A percentile compares a stretch with the other conserved stretches of the same genome.
phyloP scores from a whole-genome alignment of 2,888 invertebrate species.

The Acanthopleura granulata region DNA sequence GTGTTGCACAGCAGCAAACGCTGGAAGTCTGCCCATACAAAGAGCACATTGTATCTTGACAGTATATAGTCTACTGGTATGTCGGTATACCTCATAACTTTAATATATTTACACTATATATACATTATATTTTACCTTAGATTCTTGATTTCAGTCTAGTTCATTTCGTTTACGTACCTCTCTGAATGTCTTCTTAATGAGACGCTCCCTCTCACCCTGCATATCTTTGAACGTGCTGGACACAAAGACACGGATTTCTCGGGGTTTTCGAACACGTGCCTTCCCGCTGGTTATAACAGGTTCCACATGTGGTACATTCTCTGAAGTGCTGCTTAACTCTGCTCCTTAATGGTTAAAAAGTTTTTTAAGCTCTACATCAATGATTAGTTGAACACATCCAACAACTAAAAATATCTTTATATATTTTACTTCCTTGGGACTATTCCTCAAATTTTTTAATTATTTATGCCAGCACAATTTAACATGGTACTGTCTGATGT shows the following conservation, averaged over 20 bases:
- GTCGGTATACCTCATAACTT: too few species aligned
- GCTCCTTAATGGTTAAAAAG: too few species aligned
- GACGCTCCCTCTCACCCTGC: conserved; percentile 48
- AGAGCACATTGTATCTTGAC: too few species aligned
- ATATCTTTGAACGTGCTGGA: conserved; percentile 59
- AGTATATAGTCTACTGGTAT: too few species aligned
- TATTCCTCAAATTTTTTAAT: too few species aligned
- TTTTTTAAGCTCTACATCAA: not conserved
- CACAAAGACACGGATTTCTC: conserved; percentile 56
- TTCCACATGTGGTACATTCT: too few species aligned
- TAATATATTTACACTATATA: not conserved
- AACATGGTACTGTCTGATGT: too few species aligned
- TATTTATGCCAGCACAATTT: too few species aligned
- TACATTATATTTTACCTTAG: not conserved
- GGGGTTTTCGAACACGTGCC: conserved; percentile 35
- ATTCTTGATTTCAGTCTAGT: not conserved
- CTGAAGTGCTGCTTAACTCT: too few species aligned
- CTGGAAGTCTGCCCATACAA: too few species aligned
- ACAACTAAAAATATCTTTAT: not conserved
- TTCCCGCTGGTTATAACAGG: not conserved
- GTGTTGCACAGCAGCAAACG: too few species aligned
- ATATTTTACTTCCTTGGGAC: too few species aligned
- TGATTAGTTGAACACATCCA: not conserved
- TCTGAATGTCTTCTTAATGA: conserved; percentile 59
- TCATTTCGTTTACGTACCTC: conserved; percentile 36